Conservation (phyloP, 1,140 invertebrate genomes). For the Odontomachus brunneus region DNA sequence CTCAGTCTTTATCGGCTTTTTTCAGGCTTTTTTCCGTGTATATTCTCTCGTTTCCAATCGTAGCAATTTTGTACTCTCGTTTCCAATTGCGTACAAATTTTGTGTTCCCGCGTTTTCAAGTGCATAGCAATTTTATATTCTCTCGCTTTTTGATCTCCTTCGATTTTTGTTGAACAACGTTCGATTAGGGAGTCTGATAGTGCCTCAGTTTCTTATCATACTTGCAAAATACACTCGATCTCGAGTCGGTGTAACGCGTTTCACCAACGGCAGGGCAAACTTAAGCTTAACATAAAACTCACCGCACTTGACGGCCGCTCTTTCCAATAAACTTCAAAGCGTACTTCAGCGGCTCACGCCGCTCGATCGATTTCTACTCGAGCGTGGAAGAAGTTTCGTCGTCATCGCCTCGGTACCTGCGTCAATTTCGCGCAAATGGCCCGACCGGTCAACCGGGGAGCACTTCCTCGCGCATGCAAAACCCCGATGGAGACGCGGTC, state of each 20-base stretch:
- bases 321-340: constrained; percentile 24
- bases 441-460: no score
- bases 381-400: no score
- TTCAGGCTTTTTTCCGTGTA: no score
- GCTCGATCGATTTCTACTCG: constrained; percentile 25
- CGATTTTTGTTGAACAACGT: no score
- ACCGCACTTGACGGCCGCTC: not conserved
- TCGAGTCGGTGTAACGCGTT: not conserved
- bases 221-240: not conserved
- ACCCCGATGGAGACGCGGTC: not conserved
- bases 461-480: not conserved
- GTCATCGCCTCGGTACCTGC: not conserved
- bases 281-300: not conserved
- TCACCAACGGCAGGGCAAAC: constrained; percentile 9
- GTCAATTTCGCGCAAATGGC: constrained; percentile 5
- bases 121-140: no score
- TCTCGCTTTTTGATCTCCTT: no score
- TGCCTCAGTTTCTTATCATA: not conserved
- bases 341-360: not conserved
- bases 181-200: no score
- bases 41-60: no score
- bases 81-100: no score
- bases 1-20: no score
- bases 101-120: no score
- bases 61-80: no score